Conservation (phyloP, 2,797 vertebrate species). For the Alectoris magna region DNA sequence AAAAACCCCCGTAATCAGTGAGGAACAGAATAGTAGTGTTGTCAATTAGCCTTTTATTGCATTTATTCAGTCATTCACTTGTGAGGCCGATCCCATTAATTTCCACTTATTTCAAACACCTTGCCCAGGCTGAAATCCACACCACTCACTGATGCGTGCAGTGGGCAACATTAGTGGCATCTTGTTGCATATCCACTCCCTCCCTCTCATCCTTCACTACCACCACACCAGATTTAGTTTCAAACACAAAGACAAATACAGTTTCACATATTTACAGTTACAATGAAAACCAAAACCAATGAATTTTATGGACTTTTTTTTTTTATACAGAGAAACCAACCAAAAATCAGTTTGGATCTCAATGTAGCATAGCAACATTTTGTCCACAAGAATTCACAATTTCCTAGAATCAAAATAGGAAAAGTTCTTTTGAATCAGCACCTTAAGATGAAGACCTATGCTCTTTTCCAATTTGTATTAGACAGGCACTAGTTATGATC, state of each 20-base stretch:
- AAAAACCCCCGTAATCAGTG: not conserved
- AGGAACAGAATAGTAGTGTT: slow-evolving; percentile 22
- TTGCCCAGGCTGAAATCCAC: slow-evolving; percentile 15
- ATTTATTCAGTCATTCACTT: slow-evolving; percentile 8
- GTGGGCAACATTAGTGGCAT: not conserved
- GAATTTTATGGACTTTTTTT: slow-evolving; percentile 65
- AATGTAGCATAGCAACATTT: slow-evolving; percentile 71
- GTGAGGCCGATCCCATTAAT: not conserved
- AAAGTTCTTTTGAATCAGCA: slow-evolving; percentile 57
- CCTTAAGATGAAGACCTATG: slow-evolving; percentile 51
- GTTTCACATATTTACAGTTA: slow-evolving; percentile 79
- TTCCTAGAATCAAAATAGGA: slow-evolving; percentile 8
- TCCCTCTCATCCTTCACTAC: slow-evolving; percentile 11
- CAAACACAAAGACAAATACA: slow-evolving; percentile 61
- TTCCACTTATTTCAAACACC: not conserved
- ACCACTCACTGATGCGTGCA: not conserved
- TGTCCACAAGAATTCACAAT: slow-evolving; percentile 54
- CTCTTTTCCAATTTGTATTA: slow-evolving; percentile 5
- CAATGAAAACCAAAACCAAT: slow-evolving; percentile 73
- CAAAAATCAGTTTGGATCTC: slow-evolving; percentile 67
- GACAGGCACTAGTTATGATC: slow-evolving; percentile 60
- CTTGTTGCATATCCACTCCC: not conserved
- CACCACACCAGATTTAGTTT: slow-evolving; percentile 41
- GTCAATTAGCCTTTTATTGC: slow-evolving; percentile 58
- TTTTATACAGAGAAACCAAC: slow-evolving; percentile 46